Percentiles rank a stretch among this genome's conserved stretches.
Evolutionary conservation across 2,888 invertebrate species (phyloP).

Genomic region (Cephus pygmeus): DNA sequence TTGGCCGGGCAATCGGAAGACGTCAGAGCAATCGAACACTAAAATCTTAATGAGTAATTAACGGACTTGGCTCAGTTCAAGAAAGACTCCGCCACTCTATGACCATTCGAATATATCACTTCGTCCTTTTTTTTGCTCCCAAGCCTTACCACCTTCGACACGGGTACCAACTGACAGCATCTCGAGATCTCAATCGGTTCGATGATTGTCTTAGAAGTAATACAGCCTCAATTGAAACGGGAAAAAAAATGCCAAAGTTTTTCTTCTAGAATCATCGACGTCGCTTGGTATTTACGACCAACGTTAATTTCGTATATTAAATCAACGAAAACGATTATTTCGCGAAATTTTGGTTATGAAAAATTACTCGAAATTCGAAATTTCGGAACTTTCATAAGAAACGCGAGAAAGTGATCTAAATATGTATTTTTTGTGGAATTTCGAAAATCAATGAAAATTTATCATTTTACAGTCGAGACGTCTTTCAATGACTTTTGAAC

Average conservation of each 20-base stretch:
- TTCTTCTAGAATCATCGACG: background rate
- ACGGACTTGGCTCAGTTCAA: conserved; percentile 15
- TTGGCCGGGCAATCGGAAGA: conserved; percentile 12
- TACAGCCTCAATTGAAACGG: conserved; percentile 9
- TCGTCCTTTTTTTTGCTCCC: background rate
- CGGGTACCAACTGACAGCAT: background rate
- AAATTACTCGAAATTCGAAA: background rate
- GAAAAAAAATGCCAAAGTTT: background rate
- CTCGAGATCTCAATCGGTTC: conserved; percentile 13
- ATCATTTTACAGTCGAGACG: background rate
- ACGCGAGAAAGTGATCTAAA: accelerated
- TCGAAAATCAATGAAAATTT: background rate
- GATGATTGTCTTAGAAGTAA: conserved; percentile 16
- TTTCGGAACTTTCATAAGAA: background rate
- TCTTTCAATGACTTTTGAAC: background rate
- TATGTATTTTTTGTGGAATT: background rate
- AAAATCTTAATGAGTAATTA: conserved; percentile 24
- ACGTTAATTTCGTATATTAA: too few relatives aligned
- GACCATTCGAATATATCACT: conserved; percentile 15
- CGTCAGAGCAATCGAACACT: conserved; percentile 20
- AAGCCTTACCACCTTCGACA: background rate
- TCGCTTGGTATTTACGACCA: background rate
- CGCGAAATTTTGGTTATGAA: background rate
- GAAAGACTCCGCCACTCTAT: conserved; percentile 10
- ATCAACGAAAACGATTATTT: background rate